Base-by-base conservation (phyloP, 2,113 vertebrate genomes). In the Ictalurus furcatus region DNA sequence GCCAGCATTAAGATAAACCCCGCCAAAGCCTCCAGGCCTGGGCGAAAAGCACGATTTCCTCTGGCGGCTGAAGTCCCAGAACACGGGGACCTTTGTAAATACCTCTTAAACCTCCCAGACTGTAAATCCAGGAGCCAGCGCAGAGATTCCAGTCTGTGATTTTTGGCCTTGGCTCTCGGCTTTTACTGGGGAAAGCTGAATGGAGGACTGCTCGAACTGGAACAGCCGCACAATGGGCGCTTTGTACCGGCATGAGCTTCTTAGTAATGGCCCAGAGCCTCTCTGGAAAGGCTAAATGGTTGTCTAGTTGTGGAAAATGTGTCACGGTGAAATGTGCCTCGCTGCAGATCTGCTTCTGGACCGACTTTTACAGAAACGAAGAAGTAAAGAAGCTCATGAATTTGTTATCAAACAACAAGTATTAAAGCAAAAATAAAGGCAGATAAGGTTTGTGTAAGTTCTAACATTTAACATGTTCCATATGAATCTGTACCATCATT, bases 101-200 rank as follows among this genome's bases (percentile, higher is more conserved):
- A 90, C 88, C 90, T 91, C 90, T 91, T 91, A 90, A 95, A 93
- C 89, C 91, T 90, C 91, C 92, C 81, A 84, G 84, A 90, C 87
- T 86, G 88, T 90, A 92, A 92, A 94, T 93, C 91, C 92, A 91
- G 90, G 88, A 90, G 90, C 89, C 91, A 90, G 88, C 88, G 88
- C 93, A 92, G 90, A 93, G 93, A 94, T 93, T 93, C 92, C 94
- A 94, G 94, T 88, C 92, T 94, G 94, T 94, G 95, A 94, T 94
- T 94, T 94, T 92, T 95, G 94, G 94, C 95, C 91, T 85, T 73
- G 92, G 89, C 81, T 89, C 92, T 92, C 92, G 85, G 92, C 93
- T 93, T 93, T 93, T 92, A 90, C 93, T 91, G 90, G 90, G 92
- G 92, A 90, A 92, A 79, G 85, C 91, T 92, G 93, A 93, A 94